These are phyloP conservation scores for Siniperca chuatsi DNA, from an alignment of 2,113 vertebrate genomes.

Conservation along the genomic window DNA sequence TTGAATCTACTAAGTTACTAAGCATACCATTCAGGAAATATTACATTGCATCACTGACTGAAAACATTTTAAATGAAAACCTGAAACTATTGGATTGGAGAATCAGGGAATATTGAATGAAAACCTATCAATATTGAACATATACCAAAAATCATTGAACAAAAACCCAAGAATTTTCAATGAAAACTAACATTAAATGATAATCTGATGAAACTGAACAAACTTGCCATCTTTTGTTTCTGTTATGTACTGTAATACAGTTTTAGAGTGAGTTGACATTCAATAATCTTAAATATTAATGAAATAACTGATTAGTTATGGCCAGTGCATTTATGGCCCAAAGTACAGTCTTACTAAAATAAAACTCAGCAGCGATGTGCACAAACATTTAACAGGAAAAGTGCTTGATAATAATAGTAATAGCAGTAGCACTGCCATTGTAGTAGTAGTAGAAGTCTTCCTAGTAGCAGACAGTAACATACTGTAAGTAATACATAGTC, in stretches of 20 bases:
- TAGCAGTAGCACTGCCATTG: too few relatives aligned
- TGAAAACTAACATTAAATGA: background rate
- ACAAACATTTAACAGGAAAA: background rate
- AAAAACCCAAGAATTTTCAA: background rate
- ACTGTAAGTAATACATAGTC: conserved; percentile 12
- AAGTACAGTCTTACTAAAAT: background rate
- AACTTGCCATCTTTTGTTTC: background rate
- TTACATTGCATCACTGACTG: background rate
- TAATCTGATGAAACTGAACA: background rate
- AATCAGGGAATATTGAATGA: background rate
- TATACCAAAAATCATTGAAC: background rate
- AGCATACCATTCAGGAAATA: background rate
- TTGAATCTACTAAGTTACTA: background rate
- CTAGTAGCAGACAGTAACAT: background rate
- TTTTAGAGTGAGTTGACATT: background rate
- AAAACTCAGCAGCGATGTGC: background rate
- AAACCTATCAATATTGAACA: background rate
- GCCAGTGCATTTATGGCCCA: background rate
- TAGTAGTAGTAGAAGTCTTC: background rate
- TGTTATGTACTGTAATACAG: background rate
- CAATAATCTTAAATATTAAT: background rate
- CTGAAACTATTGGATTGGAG: background rate
- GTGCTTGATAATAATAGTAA: background rate
- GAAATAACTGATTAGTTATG: background rate
- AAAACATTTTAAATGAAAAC: background rate